phyloP scores from a whole-genome alignment of 1,140 invertebrate species.

The Bombus pascuorum region DNA sequence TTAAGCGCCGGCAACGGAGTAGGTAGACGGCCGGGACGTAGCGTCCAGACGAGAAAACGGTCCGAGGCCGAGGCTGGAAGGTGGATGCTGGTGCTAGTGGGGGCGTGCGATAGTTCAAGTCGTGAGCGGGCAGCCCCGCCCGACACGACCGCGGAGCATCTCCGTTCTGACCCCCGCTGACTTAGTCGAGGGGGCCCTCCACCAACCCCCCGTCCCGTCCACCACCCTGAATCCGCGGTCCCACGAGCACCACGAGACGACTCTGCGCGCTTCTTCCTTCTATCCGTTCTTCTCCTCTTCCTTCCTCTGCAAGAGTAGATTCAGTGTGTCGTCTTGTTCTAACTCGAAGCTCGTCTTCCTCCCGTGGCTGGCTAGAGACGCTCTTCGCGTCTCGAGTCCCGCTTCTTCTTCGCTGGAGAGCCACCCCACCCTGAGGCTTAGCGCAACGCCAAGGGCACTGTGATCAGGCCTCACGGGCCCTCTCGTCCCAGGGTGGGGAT shows the following conservation, averaged over 20 bases:
- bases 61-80: conserved; percentile 73
- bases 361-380: conserved; percentile 5
- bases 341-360: conserved; percentile 17
- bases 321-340: conserved; percentile 24
- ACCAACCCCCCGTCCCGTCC: conserved; percentile 65
- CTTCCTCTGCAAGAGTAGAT: conserved; percentile 36
- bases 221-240: conserved; percentile 64
- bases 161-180: conserved; percentile 82
- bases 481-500: conserved; percentile 44
- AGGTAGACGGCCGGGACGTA: conserved; percentile 66
- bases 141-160: conserved; percentile 82
- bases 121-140: conserved; percentile 82
- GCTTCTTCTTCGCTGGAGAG: conserved; percentile 42
- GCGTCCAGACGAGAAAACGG: conserved; percentile 72
- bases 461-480: conserved; percentile 57
- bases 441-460: conserved; percentile 72
- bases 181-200: conserved; percentile 70
- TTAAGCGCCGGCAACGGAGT: conserved; percentile 66
- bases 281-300: conserved; percentile 36
- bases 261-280: conserved; percentile 52
- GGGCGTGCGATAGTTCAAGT: conserved; percentile 84
- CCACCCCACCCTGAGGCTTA: conserved; percentile 71
- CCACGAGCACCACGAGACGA: conserved; percentile 55
- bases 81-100: conserved; percentile 81
- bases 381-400: conserved; percentile 35